Evolutionary conservation across 1,140 invertebrate genomes (phyloP), one percentile per base, ranked within the genome.

Genomic region (Harpegnathos saltator): DNA sequence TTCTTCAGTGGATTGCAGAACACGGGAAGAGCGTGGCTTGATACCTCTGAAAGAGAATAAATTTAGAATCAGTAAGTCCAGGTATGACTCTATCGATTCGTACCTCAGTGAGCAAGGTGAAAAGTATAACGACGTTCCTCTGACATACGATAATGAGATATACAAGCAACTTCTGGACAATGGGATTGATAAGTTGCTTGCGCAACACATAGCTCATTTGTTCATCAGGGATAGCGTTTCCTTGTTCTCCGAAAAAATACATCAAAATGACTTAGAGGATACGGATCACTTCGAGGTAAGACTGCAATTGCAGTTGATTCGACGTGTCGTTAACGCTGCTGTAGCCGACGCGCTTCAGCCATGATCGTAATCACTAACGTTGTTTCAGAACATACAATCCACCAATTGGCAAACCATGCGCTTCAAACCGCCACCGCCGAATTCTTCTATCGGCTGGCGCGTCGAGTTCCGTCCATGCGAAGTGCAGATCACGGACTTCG

Each of bases 391-490:
- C 92, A 99, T 99, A 89, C 99, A 99, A 94, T 99, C 99, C 0
- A 99, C 99, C 7, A 99, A 99, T 95, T 99, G 99, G 99, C 99
- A 99, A 95, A 99, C 99, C 11, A 99, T 99, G 99, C 96, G 99
- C 19, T 99, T 99, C 94, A 99, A 99, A 94, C 98, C 99, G 61
- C 99, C 99, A 77, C 98, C 98, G 24, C 97, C 98, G 1, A 97
- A 99, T 92, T 99, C 98, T 14, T 96, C 97, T 56, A 99, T 99
- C 92, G 99, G 99, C 19, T 99, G 99, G 99, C 95, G 99, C 85
- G 99, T 99, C 1, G 99, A 99, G 95, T 99, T 99, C 95, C 96
- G 99, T 61, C 99, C 99, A 50, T 99, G 99, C 93, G 99, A 99
- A 95, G 97, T 98, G 7, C 99, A 99, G 95, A 96, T 99, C 69